phyloP scores from a whole-genome alignment of 2,113 vertebrate genomes.

The Blennius ocellaris region DNA sequence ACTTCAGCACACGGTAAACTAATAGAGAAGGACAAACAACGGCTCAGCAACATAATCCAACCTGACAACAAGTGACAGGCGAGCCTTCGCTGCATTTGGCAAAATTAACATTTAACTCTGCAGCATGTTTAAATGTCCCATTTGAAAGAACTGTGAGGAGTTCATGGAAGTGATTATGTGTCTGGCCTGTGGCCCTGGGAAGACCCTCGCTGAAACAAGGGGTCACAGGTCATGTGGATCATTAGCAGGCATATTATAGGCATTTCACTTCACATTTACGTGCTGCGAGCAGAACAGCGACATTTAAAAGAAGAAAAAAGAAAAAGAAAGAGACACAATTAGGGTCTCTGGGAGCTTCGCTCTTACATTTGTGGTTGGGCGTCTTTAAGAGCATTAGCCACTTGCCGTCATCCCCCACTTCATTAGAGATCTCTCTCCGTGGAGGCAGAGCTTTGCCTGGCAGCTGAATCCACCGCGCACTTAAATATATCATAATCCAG shows the following conservation, averaged over 20 bases:
- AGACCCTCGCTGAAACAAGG: conserved; percentile 66
- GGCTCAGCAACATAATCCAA: conserved; percentile 78
- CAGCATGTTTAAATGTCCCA: conserved; percentile 75
- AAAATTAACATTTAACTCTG: conserved; percentile 82
- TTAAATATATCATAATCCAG: conserved; percentile 66
- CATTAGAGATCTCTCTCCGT: conserved; percentile 48
- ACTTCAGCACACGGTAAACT: conserved; percentile 72
- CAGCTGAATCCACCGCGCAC: conserved; percentile 64
- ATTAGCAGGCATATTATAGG: conserved; percentile 78
- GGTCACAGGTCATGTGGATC: conserved; percentile 74
- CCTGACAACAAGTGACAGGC: conserved; percentile 84
- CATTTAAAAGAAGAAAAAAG: conserved; percentile 3
- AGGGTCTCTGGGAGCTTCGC: conserved; percentile 18
- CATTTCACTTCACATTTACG: conserved; percentile 66
- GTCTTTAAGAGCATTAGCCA: conserved; percentile 60
- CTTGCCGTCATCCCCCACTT: conserved; percentile 35
- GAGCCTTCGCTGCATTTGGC: conserved; percentile 79
- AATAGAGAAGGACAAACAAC: conserved; percentile 79
- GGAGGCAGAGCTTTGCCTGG: conserved; percentile 44
- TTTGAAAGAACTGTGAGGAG: conserved; percentile 75
- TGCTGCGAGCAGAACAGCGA: conserved; percentile 26
- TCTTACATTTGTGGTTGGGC: not conserved
- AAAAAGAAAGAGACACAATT: conserved; percentile 18
- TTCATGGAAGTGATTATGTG: conserved; percentile 83
- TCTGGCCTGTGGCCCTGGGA: conserved; percentile 56